A percentile compares a stretch with the other conserved stretches of the same genome.
Conservation (phyloP, 2,797 vertebrate species). For the Danio tinwini region DNA sequence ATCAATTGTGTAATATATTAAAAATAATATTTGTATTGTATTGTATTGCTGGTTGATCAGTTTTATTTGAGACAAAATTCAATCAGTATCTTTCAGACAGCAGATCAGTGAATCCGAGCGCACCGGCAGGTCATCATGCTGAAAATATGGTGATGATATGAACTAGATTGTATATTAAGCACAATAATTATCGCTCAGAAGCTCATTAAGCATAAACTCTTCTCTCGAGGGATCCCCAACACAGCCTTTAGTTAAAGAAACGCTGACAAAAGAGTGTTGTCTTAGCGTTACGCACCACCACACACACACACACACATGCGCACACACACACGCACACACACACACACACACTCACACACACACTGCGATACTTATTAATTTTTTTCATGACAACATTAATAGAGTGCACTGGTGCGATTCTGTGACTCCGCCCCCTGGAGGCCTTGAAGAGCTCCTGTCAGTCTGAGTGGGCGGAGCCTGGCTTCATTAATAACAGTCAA, state of each 20-base stretch:
- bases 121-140: neutral
- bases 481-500: conserved; percentile 63
- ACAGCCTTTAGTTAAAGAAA: conserved; percentile 56
- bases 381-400: conserved; percentile 75
- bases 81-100: neutral
- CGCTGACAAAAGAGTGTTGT: conserved; percentile 54
- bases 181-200: conserved; percentile 32
- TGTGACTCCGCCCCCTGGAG: conserved; percentile 59
- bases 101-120: neutral
- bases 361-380: conserved; percentile 68
- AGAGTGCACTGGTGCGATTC: conserved; percentile 74
- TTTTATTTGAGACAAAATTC: too few relatives aligned
- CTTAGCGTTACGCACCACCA: conserved; percentile 49
- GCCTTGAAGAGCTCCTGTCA: conserved; percentile 59
- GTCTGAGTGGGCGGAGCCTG: conserved; percentile 56
- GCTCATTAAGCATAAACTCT: conserved; percentile 46
- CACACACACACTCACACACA: conserved; percentile 52
- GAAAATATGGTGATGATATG: conserved; percentile 72
- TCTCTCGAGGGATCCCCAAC: conserved; percentile 40
- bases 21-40: too few relatives aligned
- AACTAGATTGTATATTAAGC: conserved; percentile 63
- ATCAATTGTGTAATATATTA: too few relatives aligned
- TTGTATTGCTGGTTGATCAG: too few relatives aligned
- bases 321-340: too few relatives aligned
- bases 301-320: conserved; percentile 24